Conservation (phyloP, 2,888 invertebrate genomes). For the Drosophila cracens region DNA sequence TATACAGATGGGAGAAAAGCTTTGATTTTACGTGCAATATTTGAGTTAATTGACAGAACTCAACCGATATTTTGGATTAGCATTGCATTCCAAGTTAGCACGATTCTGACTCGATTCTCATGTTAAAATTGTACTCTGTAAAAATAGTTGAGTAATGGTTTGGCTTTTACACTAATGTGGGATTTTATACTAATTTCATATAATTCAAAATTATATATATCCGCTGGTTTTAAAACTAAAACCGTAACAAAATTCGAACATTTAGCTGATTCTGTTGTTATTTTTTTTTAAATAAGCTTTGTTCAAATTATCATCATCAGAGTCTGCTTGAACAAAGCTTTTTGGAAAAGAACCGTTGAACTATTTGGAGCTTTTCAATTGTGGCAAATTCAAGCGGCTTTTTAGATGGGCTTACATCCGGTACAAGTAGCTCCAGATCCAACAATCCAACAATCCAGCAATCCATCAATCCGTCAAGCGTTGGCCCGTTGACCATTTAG, state of each 20-base stretch:
- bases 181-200: background rate
- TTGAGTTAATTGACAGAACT: background rate
- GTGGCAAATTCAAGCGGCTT: conserved; percentile 14
- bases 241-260: background rate
- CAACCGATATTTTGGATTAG: background rate
- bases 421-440: conserved; percentile 42
- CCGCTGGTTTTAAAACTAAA: background rate
- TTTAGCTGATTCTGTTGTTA: background rate
- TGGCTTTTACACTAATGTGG: background rate
- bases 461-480: conserved; percentile 12
- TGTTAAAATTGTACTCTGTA: background rate
- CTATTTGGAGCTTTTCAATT: background rate
- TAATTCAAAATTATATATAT: background rate
- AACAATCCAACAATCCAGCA: conserved; percentile 12
- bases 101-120: background rate
- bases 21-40: background rate
- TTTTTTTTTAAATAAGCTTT: background rate
- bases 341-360: background rate
- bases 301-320: background rate
- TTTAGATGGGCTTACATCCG: conserved; percentile 57
- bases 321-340: background rate
- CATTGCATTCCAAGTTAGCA: background rate
- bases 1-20: background rate
- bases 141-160: background rate
- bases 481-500: conserved; percentile 73